phyloP scores from a whole-genome alignment of 2,797 vertebrate species.

The Gadopsis marmoratus region DNA sequence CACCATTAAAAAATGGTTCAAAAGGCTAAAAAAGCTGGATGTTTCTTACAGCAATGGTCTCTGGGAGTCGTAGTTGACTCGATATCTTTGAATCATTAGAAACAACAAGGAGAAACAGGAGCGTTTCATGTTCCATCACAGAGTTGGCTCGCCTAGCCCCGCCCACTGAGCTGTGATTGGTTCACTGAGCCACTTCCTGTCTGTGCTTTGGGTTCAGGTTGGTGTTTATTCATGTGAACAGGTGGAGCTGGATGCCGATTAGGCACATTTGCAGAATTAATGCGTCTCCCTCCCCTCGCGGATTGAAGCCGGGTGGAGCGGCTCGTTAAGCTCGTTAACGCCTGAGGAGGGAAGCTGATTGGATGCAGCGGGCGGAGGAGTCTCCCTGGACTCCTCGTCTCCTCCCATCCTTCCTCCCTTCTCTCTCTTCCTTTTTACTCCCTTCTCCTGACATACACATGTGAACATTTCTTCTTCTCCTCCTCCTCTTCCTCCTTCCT shows the following conservation, averaged over 20 bases:
- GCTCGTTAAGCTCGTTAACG: conserved; percentile 48
- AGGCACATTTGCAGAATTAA: conserved; percentile 55
- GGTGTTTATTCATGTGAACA: conserved; percentile 49
- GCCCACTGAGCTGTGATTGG: conserved; percentile 9
- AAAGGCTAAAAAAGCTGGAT: too few relatives aligned
- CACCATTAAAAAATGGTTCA: too few relatives aligned
- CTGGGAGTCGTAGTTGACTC: background rate
- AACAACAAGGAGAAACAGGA: background rate
- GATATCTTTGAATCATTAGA: too few relatives aligned
- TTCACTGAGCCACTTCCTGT: conserved; percentile 12
- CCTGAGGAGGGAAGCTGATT: conserved; percentile 16
- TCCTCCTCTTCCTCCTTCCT: background rate
- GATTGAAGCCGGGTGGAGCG: conserved; percentile 28
- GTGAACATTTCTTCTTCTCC: conserved; percentile 5
- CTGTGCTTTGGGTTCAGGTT: conserved; percentile 11
- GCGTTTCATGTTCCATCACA: background rate
- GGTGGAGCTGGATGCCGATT: conserved; percentile 47
- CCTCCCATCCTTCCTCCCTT: conserved; percentile 8
- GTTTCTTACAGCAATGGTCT: background rate
- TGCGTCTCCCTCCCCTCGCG: conserved; percentile 32
- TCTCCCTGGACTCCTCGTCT: conserved; percentile 18
- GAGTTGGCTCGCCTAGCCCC: background rate
- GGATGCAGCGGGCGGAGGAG: conserved; percentile 24
- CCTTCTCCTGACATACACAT: background rate
- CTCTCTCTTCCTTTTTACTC: background rate